Conservation (phyloP, 2,113 vertebrate genomes). For the Perca fluviatilis region DNA sequence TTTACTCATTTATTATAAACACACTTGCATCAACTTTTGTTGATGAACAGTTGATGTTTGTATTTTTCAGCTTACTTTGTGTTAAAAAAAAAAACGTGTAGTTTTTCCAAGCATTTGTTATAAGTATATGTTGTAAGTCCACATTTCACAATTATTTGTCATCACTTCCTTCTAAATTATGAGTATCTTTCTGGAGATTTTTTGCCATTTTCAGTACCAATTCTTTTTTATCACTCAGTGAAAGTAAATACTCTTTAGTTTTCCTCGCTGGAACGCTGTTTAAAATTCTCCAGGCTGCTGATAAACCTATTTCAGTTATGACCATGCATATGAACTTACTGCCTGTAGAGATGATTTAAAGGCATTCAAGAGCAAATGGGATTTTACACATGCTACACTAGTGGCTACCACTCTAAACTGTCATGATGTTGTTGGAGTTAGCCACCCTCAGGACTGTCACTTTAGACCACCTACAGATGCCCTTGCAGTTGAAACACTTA, state of each 20-base stretch:
- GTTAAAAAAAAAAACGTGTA: too few relatives aligned
- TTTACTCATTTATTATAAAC: neutral
- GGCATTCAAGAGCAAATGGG: neutral
- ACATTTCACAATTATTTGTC: neutral
- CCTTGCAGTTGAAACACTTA: slow-evolving; percentile 15
- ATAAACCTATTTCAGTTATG: neutral
- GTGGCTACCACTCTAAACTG: neutral
- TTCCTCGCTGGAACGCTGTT: neutral
- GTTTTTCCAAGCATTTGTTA: neutral
- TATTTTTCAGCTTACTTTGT: neutral
- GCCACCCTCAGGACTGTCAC: slow-evolving; percentile 1
- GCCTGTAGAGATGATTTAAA: slow-evolving; percentile 1
- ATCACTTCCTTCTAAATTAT: neutral
- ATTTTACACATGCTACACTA: neutral
- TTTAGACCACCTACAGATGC: neutral
- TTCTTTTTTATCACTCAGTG: neutral
- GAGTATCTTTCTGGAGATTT: neutral
- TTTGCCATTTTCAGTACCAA: neutral
- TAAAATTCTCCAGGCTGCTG: neutral
- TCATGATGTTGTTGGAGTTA: neutral
- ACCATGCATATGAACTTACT: neutral
- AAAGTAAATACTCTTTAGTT: neutral
- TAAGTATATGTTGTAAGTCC: too few relatives aligned
- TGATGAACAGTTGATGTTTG: too few relatives aligned
- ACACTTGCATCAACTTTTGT: neutral